Percentiles rank a stretch among this genome's conserved stretches.
phyloP scores from a whole-genome alignment of 2,113 vertebrate genomes.

The Macroglossus sobrinus region DNA sequence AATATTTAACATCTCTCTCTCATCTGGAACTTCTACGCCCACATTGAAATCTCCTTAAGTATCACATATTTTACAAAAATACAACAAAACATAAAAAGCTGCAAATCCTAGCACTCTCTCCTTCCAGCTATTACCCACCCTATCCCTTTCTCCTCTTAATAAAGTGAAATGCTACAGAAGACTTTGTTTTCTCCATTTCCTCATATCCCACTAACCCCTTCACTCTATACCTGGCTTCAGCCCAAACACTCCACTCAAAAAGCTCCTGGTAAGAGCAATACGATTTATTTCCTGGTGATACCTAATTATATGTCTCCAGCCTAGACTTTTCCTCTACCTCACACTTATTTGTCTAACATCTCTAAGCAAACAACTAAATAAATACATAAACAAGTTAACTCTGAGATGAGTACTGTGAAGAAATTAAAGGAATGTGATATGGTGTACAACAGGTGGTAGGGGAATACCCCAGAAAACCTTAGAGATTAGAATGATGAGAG shows the following conservation, averaged over 20 bases:
- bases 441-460: neutral
- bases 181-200: neutral
- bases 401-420: neutral
- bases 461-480: neutral
- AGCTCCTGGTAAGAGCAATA: neutral
- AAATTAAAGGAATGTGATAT: neutral
- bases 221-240: neutral
- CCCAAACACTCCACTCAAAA: neutral
- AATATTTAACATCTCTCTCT: slow-evolving; percentile 37
- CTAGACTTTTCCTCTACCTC: neutral
- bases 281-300: neutral
- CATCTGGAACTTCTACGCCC: neutral
- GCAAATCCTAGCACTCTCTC: neutral
- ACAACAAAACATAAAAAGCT: neutral
- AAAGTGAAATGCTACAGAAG: neutral
- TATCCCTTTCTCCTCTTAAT: neutral
- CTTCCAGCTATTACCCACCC: neutral
- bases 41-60: slow-evolving; percentile 1
- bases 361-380: slow-evolving; percentile 12
- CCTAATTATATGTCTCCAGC: neutral
- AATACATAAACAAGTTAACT: neutral
- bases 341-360: neutral
- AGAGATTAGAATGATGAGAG: neutral
- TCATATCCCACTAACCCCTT: neutral
- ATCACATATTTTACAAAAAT: slow-evolving; percentile 35